phyloP scores from a whole-genome alignment of 2,888 invertebrate genomes.

The Linnaemya tessellans region DNA sequence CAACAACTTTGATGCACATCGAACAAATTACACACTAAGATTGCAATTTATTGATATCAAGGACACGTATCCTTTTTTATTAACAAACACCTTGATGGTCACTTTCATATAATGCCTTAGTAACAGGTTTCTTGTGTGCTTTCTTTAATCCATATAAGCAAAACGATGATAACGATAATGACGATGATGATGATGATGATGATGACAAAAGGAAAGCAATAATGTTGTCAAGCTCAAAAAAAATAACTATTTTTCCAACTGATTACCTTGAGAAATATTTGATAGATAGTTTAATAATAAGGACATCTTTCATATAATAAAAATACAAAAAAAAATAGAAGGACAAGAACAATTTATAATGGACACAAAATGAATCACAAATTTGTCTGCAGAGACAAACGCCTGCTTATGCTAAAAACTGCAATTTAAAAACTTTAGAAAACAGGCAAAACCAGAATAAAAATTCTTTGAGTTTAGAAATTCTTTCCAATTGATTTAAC shows the following conservation, averaged over 20 bases:
- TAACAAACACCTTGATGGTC: constrained; percentile 36
- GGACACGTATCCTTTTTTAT: constrained; percentile 4
- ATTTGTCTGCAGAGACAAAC: not conserved
- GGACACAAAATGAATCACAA: not conserved
- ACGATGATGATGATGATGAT: constrained; percentile 6
- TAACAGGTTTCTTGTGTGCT: not conserved
- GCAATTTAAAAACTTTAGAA: not conserved
- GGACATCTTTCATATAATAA: not conserved
- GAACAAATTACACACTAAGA: constrained; percentile 39
- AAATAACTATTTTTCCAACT: constrained; percentile 71
- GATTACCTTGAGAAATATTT: constrained; percentile 71
- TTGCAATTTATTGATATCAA: constrained; percentile 40
- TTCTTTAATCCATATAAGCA: not conserved
- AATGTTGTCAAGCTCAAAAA: constrained; percentile 42
- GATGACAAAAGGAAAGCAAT: constrained; percentile 43
- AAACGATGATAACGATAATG: not conserved
- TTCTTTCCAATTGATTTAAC: not conserved
- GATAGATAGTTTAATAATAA: constrained; percentile 60
- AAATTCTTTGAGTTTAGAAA: not conserved
- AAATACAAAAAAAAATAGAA: not conserved
- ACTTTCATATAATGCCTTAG: not conserved
- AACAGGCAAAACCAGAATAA: not conserved
- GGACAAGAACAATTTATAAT: not conserved
- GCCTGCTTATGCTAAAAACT: not conserved
- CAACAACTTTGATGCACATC: constrained; percentile 39